These are phyloP conservation scores for Centruroides vittatus DNA, from an alignment of 1,140 invertebrate species.

Conservation along the genomic window DNA sequence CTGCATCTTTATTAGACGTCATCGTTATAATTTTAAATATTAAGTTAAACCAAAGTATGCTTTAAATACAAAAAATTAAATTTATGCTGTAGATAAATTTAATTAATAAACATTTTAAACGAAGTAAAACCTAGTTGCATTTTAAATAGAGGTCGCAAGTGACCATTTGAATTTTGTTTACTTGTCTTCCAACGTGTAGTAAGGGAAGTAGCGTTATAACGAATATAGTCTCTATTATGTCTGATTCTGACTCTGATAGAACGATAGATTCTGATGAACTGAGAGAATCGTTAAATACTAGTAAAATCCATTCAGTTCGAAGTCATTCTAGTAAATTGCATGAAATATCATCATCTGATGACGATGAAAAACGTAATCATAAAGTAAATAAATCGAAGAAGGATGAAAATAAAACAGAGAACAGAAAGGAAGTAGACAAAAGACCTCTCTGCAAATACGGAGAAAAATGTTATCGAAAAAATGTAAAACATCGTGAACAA, in stretches of 20 bases:
- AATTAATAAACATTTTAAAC: too few species aligned
- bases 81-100: too few species aligned
- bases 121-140: too few species aligned
- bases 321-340: background rate
- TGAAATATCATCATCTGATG: conserved; percentile 1
- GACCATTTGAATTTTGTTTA: too few species aligned
- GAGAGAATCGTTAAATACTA: background rate
- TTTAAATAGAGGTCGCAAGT: too few species aligned
- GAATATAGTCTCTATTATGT: too few species aligned
- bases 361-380: background rate
- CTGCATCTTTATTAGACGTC: too few species aligned
- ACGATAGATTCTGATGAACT: conserved; percentile 12
- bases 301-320: background rate
- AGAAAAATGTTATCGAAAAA: conserved; percentile 67
- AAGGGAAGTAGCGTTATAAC: too few species aligned
- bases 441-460: conserved; percentile 57
- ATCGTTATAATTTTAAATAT: too few species aligned
- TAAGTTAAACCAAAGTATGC: too few species aligned
- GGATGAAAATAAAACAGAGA: background rate
- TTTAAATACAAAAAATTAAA: too few species aligned
- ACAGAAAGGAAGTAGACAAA: conserved; percentile 26
- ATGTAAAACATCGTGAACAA: conserved; percentile 52
- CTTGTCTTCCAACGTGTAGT: too few species aligned
- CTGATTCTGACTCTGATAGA: conserved; percentile 1
- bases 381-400: background rate